These are phyloP conservation scores for Peromyscus polionotus DNA, from an alignment of 2,113 vertebrate species.

Conservation along the genomic window DNA sequence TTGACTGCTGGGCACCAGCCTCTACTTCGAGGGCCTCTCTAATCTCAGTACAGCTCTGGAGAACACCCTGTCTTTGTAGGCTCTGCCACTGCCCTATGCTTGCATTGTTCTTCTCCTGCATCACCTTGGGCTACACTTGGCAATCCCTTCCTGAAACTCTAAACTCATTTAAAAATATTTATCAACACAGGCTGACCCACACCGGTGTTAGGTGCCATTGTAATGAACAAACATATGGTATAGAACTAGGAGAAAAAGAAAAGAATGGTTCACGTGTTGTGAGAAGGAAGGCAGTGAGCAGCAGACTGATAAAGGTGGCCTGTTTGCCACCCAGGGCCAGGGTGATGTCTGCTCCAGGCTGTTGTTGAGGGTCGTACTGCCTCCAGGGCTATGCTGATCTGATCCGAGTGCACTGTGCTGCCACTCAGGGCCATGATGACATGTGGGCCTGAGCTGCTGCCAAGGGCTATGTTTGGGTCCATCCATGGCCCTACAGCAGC, in stretches of 20 bases:
- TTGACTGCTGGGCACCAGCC: background rate
- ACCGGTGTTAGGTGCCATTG: background rate
- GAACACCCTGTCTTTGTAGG: background rate
- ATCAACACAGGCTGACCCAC: background rate
- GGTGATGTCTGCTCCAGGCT: background rate
- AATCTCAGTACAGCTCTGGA: background rate
- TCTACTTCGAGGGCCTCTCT: background rate
- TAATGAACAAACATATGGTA: background rate
- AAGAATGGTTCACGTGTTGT: background rate
- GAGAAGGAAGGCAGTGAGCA: background rate
- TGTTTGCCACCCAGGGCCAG: too few species aligned
- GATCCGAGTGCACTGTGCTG: too few species aligned
- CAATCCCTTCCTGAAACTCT: background rate
- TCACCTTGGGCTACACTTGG: accelerated
- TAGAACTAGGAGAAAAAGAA: background rate
- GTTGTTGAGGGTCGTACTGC: background rate
- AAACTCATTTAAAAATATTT: background rate
- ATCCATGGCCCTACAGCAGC: background rate
- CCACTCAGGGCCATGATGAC: too few species aligned
- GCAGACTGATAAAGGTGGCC: background rate
- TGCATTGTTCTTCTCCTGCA: background rate
- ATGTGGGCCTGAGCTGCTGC: background rate
- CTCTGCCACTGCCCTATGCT: background rate
- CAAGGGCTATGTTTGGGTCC: background rate
- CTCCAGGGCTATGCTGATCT: too few species aligned